Conservation (phyloP, 2,113 vertebrate genomes). For the Sigmodon hispidus region DNA sequence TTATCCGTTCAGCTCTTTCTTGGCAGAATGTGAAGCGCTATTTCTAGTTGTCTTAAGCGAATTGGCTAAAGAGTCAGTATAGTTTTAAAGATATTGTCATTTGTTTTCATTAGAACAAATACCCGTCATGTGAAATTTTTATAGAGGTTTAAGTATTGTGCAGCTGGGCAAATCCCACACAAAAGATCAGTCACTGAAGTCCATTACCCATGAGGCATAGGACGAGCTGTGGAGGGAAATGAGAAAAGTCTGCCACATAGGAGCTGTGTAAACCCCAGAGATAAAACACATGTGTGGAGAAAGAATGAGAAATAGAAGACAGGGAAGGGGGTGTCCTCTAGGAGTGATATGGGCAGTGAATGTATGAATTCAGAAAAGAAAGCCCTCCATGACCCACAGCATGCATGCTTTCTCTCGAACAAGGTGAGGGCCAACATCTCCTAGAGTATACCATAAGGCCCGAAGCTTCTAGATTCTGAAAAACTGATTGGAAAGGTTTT, state of each 20-base stretch:
- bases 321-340: neutral
- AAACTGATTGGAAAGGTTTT: neutral
- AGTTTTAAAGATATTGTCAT: conserved; percentile 5
- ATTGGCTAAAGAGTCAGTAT: neutral
- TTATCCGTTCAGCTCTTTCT: neutral
- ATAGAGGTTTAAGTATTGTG: neutral
- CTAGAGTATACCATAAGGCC: conserved; percentile 7
- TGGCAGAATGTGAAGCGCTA: neutral
- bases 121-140: conserved; percentile 5
- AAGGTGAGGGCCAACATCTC: neutral
- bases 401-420: neutral
- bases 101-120: neutral
- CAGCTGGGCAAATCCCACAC: neutral
- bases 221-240: neutral
- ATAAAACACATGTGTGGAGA: neutral
- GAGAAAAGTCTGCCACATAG: neutral
- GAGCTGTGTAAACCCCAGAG: neutral
- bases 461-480: neutral
- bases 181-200: neutral
- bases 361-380: neutral
- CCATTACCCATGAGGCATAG: neutral
- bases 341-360: neutral
- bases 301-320: neutral
- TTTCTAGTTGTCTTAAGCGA: neutral
- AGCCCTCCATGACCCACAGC: neutral